Evolutionary conservation across 2,113 vertebrate species (phyloP).

Genomic region (Erythrolamprus reginae): DNA sequence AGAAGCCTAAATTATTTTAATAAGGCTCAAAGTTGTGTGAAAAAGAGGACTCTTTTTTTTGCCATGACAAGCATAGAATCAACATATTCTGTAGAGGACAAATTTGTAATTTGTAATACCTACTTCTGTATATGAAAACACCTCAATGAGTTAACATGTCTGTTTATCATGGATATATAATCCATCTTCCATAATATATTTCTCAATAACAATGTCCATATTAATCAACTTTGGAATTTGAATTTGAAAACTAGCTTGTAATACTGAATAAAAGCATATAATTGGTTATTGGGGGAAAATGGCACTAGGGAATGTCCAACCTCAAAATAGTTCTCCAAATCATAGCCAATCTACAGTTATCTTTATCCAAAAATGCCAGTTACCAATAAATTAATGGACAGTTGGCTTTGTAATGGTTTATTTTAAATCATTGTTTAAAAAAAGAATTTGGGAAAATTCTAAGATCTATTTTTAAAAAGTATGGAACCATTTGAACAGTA

Average conservation of each 20-base stretch:
- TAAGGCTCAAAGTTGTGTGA: background rate
- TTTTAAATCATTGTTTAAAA: constrained; percentile 1
- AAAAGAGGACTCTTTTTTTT: background rate
- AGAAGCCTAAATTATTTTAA: background rate
- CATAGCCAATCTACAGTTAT: background rate
- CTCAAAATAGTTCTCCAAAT: background rate
- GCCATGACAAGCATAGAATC: background rate
- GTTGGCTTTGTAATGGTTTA: constrained; percentile 22
- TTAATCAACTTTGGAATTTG: background rate
- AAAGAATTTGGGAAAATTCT: constrained; percentile 56
- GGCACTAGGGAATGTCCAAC: background rate
- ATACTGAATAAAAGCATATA: background rate
- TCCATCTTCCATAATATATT: background rate
- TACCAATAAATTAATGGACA: constrained; percentile 2
- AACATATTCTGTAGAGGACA: background rate
- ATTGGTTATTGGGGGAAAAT: background rate
- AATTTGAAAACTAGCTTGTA: background rate
- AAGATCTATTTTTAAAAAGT: constrained; percentile 62
- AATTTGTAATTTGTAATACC: background rate
- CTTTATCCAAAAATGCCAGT: background rate
- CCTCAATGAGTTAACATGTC: no score
- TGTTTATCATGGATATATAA: background rate
- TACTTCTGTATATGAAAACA: background rate
- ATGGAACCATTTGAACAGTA: constrained; percentile 63
- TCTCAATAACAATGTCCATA: background rate